phyloP scores from a whole-genome alignment of 2,888 invertebrate genomes.

The Parnassius apollo region DNA sequence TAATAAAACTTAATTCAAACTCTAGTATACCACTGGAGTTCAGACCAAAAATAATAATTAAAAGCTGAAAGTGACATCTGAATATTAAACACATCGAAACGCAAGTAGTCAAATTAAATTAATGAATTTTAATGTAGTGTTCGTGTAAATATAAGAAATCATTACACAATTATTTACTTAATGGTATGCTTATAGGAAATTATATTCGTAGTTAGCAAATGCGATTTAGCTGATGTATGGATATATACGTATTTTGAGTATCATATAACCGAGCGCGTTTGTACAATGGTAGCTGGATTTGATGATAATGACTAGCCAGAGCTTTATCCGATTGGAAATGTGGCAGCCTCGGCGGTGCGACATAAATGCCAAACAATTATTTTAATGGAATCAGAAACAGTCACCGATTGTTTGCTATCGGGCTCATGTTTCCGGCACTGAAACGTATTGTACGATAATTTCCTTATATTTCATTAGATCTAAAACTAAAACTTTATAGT shows the following conservation, averaged over 20 bases:
- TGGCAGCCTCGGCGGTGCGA: constrained; percentile 25
- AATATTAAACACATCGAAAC: too few relatives aligned
- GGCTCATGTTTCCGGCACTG: not conserved
- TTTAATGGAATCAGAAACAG: constrained; percentile 26
- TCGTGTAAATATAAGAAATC: too few relatives aligned
- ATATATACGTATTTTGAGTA: constrained; percentile 26
- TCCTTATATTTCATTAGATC: too few relatives aligned
- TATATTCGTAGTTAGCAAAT: constrained; percentile 11
- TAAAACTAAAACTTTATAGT: too few relatives aligned
- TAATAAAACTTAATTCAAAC: too few relatives aligned
- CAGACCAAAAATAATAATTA: too few relatives aligned
- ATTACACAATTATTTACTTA: too few relatives aligned
- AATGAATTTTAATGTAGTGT: too few relatives aligned
- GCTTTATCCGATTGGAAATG: constrained; percentile 28
- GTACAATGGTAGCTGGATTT: constrained; percentile 26
- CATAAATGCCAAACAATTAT: constrained; percentile 27
- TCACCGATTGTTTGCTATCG: constrained; percentile 20
- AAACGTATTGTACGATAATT: not conserved
- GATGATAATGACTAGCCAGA: constrained; percentile 26
- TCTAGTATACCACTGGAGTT: too few relatives aligned
- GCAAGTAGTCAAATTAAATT: too few relatives aligned
- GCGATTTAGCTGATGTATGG: constrained; percentile 23
- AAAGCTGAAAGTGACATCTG: too few relatives aligned
- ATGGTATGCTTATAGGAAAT: too few relatives aligned
- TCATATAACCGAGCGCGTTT: constrained; percentile 23